Base-by-base conservation (phyloP, 2,888 invertebrate species). In the Scaptomyza flava region DNA sequence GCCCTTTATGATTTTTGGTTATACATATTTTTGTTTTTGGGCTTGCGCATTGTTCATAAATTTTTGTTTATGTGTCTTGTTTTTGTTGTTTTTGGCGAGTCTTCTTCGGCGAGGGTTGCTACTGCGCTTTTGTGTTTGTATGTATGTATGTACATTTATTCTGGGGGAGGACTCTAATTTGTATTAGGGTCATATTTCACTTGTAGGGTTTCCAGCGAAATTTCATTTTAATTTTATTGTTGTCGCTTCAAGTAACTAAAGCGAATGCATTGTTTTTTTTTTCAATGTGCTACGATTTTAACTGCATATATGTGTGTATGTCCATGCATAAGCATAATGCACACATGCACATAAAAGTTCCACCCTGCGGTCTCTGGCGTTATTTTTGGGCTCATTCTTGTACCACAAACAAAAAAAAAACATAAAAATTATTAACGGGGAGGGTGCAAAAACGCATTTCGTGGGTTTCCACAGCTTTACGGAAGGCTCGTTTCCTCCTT, bases 161-260 rank as follows among this genome's bases (percentile, higher is more conserved):
- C 7, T 46, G 52, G 57, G 62, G 50, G 68, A 57, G 68, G 51
- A 77, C 79, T 79, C 69, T 75, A 75, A 80, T 80, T 81, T 90
- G 82, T 89, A 89, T 90, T 90, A 87, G 89, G 87, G 89, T 90
- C 90, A 89, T 90, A 90, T 91, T 90, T 91, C 90, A 90, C 82
- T 90, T 90, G 86, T 87, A 89, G 83, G 90, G 90, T 83, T 90
- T 91, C 90, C 81, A 87, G 75, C 77, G 87, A 89, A 90, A 87
- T 87, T 87, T 86, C 88, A 83, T 85, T 83, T 86, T 78, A 80
- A 80, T 84, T 86, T 84, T 87, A 88, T 89, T 89, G 77, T 83
- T 64, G 62, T 76, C 71, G 66, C 70, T 50, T 36, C 54, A 61
- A 43, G 47, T 57, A 60, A 72, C 71, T 45, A 57, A 72, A 64